Percentiles rank a stretch among this genome's conserved stretches.
phyloP scores from a whole-genome alignment of 2,888 invertebrate species.

The Furcula furcula region DNA sequence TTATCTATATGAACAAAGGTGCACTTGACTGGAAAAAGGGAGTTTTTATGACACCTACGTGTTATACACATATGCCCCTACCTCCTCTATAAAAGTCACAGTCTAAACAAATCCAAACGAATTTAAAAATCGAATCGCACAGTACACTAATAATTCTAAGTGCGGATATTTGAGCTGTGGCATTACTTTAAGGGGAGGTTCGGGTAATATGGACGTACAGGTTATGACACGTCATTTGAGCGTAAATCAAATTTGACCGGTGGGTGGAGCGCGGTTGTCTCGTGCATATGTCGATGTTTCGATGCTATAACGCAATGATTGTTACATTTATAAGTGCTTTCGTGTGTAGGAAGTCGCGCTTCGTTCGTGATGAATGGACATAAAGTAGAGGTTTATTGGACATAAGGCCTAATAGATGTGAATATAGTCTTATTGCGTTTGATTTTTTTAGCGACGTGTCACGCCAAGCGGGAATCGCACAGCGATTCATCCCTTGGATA shows the following conservation, averaged over 20 bases:
- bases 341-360: slow-evolving; percentile 63
- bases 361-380: slow-evolving; percentile 63
- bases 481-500: too few species aligned
- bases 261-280: slow-evolving; percentile 71
- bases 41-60: slow-evolving; percentile 57
- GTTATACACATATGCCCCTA: slow-evolving; percentile 35
- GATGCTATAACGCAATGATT: slow-evolving; percentile 43
- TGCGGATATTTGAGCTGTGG: slow-evolving; percentile 36
- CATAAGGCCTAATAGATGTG: slow-evolving; percentile 1
- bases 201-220: slow-evolving; percentile 47
- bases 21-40: slow-evolving; percentile 68
- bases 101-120: slow-evolving; percentile 23
- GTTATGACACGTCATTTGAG: slow-evolving; percentile 80
- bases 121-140: slow-evolving; percentile 4
- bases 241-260: slow-evolving; percentile 82
- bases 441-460: background rate
- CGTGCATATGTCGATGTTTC: slow-evolving; percentile 76
- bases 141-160: background rate
- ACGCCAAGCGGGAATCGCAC: too few species aligned
- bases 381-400: slow-evolving; percentile 31
- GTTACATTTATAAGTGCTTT: slow-evolving; percentile 66
- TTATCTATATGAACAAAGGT: slow-evolving; percentile 74
- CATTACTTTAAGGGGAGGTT: slow-evolving; percentile 23
- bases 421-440: background rate
- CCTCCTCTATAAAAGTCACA: slow-evolving; percentile 32